Base-by-base conservation (phyloP, 2,797 vertebrate genomes). In the Sciurus carolinensis region DNA sequence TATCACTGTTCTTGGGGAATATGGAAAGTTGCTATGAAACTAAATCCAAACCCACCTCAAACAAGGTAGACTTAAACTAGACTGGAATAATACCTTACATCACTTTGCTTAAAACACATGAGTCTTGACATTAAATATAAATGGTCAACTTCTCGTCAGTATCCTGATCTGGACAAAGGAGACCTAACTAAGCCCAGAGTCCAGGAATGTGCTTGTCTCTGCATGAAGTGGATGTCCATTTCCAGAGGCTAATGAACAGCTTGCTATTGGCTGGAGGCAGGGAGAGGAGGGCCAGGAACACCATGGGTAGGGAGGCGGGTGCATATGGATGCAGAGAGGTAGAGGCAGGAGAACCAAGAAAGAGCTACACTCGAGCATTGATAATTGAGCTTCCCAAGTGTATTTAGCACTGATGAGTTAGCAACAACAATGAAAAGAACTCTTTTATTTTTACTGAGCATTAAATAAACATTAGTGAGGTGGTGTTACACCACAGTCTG, bases 141-240 rank as follows among this genome's bases (percentile, higher is more conserved):
- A 57, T 50, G 11, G 66, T 47, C 15, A 28, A 36, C 2, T 81
- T 82, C 39, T 79, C 33, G 1, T 79, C 33, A 79, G 20, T 44
- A 24, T 42, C 1, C 5, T 10, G 11, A 69, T 73, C 20, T 91
- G 7, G 44, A 39, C 24, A 50, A 77, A 2, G 30, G 17, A 6
- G 1, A 10, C 88, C 30, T 83, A 71, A 62, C 1, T 14, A 39
- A 64, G 28, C 5, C 42, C 69, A 13, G 12, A 5, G 6, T 50
- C 9, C 20, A 66, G 50, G 24, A 17, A 8, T 18, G 24, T 33
- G 1, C 0, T 3, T 57, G 28, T 33, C 9, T 36, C n/a, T 52
- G 15, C 2, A 1, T 33, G 18, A 73, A 39, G 36, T 17, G 0
- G 7, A 82, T 4, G 0, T 26, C 26, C 28, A 33, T 57, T 15